A percentile compares a stretch with the other conserved stretches of the same genome.
Evolutionary conservation across 2,113 vertebrate genomes (phyloP).

Genomic region (Tychaedon coryphoeus): DNA sequence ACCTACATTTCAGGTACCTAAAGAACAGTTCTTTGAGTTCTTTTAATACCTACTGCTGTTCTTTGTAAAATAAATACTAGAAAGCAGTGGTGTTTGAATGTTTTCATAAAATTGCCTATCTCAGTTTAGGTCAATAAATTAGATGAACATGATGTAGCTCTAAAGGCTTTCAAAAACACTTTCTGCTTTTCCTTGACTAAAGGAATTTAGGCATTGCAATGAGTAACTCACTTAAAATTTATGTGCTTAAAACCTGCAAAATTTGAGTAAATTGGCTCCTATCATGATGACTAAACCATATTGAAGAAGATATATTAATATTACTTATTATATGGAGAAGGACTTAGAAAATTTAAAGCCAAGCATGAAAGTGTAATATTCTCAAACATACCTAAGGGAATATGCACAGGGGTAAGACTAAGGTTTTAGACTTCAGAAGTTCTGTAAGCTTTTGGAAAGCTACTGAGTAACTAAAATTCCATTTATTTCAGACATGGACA

Average conservation of each 20-base stretch:
- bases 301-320: not conserved
- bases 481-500: not conserved
- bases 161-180: not conserved
- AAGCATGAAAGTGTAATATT: not conserved
- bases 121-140: not conserved
- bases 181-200: not conserved
- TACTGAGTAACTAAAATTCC: not conserved
- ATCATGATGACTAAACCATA: not conserved
- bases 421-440: not conserved
- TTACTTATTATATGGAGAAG: not conserved
- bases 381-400: not conserved
- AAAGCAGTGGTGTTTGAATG: not conserved
- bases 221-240: not conserved
- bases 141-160: not conserved
- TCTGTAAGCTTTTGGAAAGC: not conserved
- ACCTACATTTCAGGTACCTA: not conserved
- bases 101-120: not conserved
- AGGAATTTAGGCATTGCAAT: not conserved
- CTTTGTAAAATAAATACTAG: not conserved
- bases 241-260: not conserved
- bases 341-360: not conserved
- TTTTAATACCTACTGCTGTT: rapidly evolving
- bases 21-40: not conserved
- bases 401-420: not conserved
- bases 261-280: not conserved